Percentiles rank a stretch among this genome's conserved stretches.
These are phyloP conservation scores for Nowickia ferox DNA, from an alignment of 2,888 invertebrate genomes.

Conservation along the genomic window DNA sequence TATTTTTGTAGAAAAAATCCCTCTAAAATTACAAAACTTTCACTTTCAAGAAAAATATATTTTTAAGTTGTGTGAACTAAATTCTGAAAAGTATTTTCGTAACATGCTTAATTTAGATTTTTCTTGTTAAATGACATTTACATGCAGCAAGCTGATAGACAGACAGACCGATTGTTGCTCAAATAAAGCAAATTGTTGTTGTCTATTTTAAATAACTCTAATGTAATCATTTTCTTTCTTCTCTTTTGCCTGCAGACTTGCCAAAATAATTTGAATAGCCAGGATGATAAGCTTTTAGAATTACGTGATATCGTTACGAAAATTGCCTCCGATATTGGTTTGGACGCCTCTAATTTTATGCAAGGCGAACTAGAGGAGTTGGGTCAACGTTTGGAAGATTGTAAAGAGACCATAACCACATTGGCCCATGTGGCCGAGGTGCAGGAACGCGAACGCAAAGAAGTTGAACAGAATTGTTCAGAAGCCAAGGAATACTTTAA, in stretches of 20 bases:
- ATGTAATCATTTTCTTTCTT: neutral
- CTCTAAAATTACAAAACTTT: constrained; percentile 52
- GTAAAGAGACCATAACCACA: constrained; percentile 89
- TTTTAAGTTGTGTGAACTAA: constrained; percentile 55
- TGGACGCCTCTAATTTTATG: constrained; percentile 88
- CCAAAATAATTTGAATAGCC: constrained; percentile 88
- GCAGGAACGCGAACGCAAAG: constrained; percentile 85
- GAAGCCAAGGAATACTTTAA: constrained; percentile 87
- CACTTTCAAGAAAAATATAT: constrained; percentile 38
- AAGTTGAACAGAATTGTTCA: constrained; percentile 85
- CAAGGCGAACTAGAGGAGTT: constrained; percentile 91
- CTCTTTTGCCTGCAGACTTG: constrained; percentile 85
- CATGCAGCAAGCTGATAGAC: neutral
- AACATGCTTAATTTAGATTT: constrained; percentile 44
- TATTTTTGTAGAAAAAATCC: neutral
- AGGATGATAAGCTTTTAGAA: constrained; percentile 88
- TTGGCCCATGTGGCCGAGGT: constrained; percentile 91
- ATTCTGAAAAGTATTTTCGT: constrained; percentile 30
- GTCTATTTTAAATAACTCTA: neutral
- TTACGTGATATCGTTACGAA: constrained; percentile 90
- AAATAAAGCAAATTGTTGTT: neutral
- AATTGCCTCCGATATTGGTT: constrained; percentile 91
- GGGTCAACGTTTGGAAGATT: constrained; percentile 89
- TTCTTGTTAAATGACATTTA: constrained; percentile 38
- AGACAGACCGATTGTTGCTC: neutral